Evolutionary conservation across 2,113 vertebrate genomes (phyloP), one percentile per base, ranked within the genome.

Genomic region (Pachypanchax playfairii): DNA sequence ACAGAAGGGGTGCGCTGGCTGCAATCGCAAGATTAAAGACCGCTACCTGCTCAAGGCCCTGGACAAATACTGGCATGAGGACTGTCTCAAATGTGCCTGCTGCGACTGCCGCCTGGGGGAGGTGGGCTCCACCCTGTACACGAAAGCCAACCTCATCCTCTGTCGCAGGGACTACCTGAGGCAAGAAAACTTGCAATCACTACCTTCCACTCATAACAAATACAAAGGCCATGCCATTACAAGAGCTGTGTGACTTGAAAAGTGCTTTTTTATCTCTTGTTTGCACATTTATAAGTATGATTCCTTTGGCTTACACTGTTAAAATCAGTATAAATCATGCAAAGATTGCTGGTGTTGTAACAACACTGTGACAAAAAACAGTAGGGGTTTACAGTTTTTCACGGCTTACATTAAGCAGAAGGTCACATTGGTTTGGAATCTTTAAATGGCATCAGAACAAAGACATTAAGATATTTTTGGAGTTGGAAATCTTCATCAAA

Each of bases 1-100:
- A 91, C 97, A 98, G 94, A 98, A 99, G 92, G 97, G 97, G 88
- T 98, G 97, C 4, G 97, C 97, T 3, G 97, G 97, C 91, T 99
- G 97, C 89, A 98, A 99, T 90, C 94, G 97, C 17, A 99, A 98
- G 93, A 99, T 99, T 93, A 98, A 98, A 92, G 97, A 99, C 94
- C 95, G 97, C 77, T 99, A 99, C 93, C 95, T 99, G 91, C 95
- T 99, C 90, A 99, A 99, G 92, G 97, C 97, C 5, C 92, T 99
- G 91, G 97, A 99, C 93, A 98, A 99, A 90, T 99, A 99, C 87
- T 99, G 97, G 97, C 96, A 98, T 72, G 97, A 99, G 86, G 96
- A 99, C 92, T 99, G 97, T 69, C 94, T 99, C 80, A 99, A 99
- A 92, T 99, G 97, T 67, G 96, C 97, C 90, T 99, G 96, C 93